Evolutionary conservation across 2,113 vertebrate genomes (phyloP).

Genomic region (Centropristis striata): DNA sequence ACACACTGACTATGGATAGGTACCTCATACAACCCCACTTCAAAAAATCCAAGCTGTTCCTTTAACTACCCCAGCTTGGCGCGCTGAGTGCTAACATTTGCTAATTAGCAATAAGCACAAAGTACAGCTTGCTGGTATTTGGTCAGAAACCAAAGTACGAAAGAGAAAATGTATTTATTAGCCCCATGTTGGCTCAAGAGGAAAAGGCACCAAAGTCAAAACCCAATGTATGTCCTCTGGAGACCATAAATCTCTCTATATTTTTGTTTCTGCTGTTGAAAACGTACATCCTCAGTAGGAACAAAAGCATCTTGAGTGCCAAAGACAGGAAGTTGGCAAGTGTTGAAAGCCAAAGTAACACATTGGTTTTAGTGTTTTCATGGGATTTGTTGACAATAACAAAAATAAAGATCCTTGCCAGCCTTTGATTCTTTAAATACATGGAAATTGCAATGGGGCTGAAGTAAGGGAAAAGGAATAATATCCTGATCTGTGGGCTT

Average conservation of each 20-base stretch:
- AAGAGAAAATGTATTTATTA: not conserved
- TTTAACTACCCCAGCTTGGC: too few relatives aligned
- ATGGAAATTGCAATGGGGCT: not conserved
- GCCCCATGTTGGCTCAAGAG: not conserved
- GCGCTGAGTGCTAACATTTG: too few relatives aligned
- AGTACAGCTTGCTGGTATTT: too few relatives aligned
- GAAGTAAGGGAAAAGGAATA: conserved; percentile 7
- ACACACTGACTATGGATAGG: too few relatives aligned
- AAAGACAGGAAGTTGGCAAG: not conserved
- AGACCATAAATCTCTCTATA: too few relatives aligned
- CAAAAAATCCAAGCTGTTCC: too few relatives aligned
- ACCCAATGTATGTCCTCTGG: too few relatives aligned
- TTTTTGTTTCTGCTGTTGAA: not conserved
- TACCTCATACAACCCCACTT: too few relatives aligned
- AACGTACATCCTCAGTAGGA: not conserved
- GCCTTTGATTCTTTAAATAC: not conserved
- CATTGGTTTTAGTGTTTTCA: not conserved
- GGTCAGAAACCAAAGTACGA: too few relatives aligned
- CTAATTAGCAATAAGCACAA: too few relatives aligned
- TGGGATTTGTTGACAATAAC: not conserved
- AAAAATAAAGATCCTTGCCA: not conserved
- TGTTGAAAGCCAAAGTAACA: not conserved
- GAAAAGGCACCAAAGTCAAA: too few relatives aligned
- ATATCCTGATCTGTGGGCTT: conserved; percentile 7
- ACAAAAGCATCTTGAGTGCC: not conserved